A percentile compares a stretch with the other conserved stretches of the same genome.
Conservation (phyloP, 92 coral and sea anemone genomes). For the Zoanthus gigantus region DNA sequence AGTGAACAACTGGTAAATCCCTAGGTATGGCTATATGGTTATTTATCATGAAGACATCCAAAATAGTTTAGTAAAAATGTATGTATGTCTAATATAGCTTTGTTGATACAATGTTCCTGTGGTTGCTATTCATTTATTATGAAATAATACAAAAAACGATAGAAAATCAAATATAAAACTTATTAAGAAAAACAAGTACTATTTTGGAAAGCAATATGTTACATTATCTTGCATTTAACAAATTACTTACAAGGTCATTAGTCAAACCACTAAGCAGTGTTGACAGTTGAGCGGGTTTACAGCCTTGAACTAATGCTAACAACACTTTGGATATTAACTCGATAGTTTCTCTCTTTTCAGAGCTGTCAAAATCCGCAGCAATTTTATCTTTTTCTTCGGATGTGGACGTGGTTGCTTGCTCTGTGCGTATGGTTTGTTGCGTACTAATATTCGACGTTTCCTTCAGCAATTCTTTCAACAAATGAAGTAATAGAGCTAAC, state of each 20-base stretch:
- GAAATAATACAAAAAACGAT: too few relatives aligned
- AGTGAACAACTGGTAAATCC: too few relatives aligned
- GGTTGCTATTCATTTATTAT: background rate
- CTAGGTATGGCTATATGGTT: too few relatives aligned
- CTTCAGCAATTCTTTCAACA: conserved; percentile 47
- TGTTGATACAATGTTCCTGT: too few relatives aligned
- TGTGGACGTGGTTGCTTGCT: conserved; percentile 24
- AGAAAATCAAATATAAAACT: background rate
- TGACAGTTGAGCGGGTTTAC: conserved; percentile 54
- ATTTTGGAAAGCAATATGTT: too few relatives aligned
- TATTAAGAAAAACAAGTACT: background rate
- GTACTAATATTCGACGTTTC: conserved; percentile 1
- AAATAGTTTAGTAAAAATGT: too few relatives aligned
- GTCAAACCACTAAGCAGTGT: conserved; percentile 60
- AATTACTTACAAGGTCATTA: conserved; percentile 72
- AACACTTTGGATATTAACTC: conserved; percentile 54
- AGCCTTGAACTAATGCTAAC: conserved; percentile 71
- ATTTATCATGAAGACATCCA: too few relatives aligned
- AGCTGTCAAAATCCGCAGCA: background rate
- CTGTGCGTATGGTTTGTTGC: conserved; percentile 42
- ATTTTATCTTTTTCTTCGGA: background rate
- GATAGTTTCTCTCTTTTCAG: background rate
- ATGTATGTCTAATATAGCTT: too few relatives aligned
- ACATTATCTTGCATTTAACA: background rate
- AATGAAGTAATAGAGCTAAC: conserved; percentile 67